These are phyloP conservation scores for Zoanthus gigantus DNA, from an alignment of 92 coral and sea anemone genomes.

Conservation along the genomic window DNA sequence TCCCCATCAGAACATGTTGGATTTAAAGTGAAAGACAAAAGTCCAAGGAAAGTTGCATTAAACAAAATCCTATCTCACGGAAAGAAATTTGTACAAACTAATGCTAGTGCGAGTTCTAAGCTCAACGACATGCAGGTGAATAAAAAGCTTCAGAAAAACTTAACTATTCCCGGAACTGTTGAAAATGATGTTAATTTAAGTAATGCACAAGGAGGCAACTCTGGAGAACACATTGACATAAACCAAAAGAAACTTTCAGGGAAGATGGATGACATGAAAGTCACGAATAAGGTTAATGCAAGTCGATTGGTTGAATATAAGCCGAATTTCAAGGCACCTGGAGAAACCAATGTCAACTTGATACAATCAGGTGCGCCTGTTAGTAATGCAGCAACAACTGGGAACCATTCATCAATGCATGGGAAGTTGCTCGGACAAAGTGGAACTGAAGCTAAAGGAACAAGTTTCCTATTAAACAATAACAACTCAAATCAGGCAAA, in stretches of 20 bases:
- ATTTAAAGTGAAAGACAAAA: neutral
- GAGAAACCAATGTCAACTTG: neutral
- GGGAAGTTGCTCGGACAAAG: neutral
- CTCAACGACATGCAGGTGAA: neutral
- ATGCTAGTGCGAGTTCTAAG: neutral
- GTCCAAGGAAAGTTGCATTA: slow-evolving; percentile 19
- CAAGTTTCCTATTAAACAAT: neutral
- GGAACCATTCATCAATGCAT: neutral
- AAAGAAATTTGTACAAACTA: neutral
- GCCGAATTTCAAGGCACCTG: neutral
- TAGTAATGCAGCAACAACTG: neutral
- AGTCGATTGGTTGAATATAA: neutral
- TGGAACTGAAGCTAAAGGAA: neutral
- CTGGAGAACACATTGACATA: neutral
- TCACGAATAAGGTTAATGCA: neutral
- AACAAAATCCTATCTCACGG: slow-evolving; percentile 22
- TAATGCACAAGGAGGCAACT: neutral
- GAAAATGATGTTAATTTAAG: neutral
- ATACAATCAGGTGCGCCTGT: slow-evolving; percentile 1
- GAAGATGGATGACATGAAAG: neutral
- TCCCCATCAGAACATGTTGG: neutral
- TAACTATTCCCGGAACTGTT: neutral
- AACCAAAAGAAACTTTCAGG: neutral
- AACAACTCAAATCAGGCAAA: neutral
- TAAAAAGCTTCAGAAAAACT: slow-evolving; percentile 8